phyloP scores from a whole-genome alignment of 2,113 vertebrate genomes.

The Girardinichthys multiradiatus region DNA sequence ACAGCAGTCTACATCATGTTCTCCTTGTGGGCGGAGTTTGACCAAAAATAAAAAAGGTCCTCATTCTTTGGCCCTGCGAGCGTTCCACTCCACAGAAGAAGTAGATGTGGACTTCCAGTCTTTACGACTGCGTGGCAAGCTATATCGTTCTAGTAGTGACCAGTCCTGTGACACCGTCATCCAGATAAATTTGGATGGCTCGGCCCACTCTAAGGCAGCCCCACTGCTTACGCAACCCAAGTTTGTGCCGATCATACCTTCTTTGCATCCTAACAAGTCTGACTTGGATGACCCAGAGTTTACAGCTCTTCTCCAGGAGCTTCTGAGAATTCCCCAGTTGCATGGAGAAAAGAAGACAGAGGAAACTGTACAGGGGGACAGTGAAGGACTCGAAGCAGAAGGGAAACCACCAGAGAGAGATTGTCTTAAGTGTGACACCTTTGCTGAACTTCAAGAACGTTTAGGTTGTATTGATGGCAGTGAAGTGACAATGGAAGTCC shows the following conservation, averaged over 20 bases:
- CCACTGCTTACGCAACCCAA: constrained; percentile 87
- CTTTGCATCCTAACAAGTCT: constrained; percentile 86
- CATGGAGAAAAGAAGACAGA: constrained; percentile 66
- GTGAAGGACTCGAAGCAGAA: constrained; percentile 44
- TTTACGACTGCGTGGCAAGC: constrained; percentile 86
- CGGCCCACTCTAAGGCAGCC: constrained; percentile 84
- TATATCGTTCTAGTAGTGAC: constrained; percentile 91
- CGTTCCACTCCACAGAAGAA: constrained; percentile 87
- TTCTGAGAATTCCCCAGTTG: constrained; percentile 69
- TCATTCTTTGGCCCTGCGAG: constrained; percentile 86
- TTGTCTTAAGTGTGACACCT: constrained; percentile 97
- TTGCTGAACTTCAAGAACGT: constrained; percentile 95
- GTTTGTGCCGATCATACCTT: constrained; percentile 95
- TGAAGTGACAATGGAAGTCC: constrained; percentile 50
- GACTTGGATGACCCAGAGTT: constrained; percentile 77
- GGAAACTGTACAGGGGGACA: constrained; percentile 34
- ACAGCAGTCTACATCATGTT: constrained; percentile 90
- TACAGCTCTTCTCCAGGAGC: constrained; percentile 70
- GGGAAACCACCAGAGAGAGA: constrained; percentile 83
- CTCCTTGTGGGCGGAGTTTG: constrained; percentile 92
- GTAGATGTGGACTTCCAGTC: constrained; percentile 85
- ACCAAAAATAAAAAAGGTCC: constrained; percentile 88
- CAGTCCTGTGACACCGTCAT: constrained; percentile 97
- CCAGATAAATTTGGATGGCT: constrained; percentile 90
- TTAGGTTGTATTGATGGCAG: constrained; percentile 84